Percentiles rank a stretch among this genome's conserved stretches.
Evolutionary conservation across 2,888 invertebrate genomes (phyloP).

Genomic region (Volucella inanis): DNA sequence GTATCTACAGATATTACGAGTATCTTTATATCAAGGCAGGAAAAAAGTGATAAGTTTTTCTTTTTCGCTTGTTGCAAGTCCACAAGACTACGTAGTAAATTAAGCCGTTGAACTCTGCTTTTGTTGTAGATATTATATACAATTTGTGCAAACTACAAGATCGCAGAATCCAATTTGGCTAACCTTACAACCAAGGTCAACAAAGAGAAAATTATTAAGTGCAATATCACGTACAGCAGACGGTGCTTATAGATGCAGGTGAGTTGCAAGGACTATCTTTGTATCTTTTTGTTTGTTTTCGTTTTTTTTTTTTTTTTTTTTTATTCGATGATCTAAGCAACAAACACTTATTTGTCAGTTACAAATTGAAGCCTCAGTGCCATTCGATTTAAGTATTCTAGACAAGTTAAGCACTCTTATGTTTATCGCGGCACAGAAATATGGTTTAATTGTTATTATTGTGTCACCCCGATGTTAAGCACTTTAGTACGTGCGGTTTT

Average conservation of each 20-base stretch:
- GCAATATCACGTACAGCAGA: constrained; percentile 45
- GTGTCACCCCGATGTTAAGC: constrained; percentile 21
- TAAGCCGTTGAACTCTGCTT: constrained; percentile 53
- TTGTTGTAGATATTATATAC: constrained; percentile 30
- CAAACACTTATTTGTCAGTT: constrained; percentile 30
- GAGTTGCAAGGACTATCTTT: constrained; percentile 55
- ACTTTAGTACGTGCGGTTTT: constrained; percentile 35
- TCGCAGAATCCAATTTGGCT: constrained; percentile 44
- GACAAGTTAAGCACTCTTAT: constrained; percentile 36
- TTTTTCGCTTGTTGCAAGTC: constrained; percentile 23
- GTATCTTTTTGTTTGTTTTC: not conserved
- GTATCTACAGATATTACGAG: constrained; percentile 29
- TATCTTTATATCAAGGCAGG: constrained; percentile 37
- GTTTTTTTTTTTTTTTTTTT: constrained; percentile 12
- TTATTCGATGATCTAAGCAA: constrained; percentile 36
- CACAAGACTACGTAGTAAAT: constrained; percentile 38
- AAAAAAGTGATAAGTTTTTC: constrained; percentile 56
- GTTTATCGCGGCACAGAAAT: constrained; percentile 47
- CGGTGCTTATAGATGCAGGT: constrained; percentile 56
- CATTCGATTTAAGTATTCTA: constrained; percentile 45
- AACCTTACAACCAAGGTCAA: constrained; percentile 44
- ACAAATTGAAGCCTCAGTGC: constrained; percentile 51
- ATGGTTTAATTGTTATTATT: constrained; percentile 53
- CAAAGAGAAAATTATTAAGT: constrained; percentile 42
- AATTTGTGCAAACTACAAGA: constrained; percentile 41